A percentile compares a stretch with the other conserved stretches of the same genome.
Evolutionary conservation across 2,888 invertebrate species (phyloP).

Genomic region (Periphyllus acericola): DNA sequence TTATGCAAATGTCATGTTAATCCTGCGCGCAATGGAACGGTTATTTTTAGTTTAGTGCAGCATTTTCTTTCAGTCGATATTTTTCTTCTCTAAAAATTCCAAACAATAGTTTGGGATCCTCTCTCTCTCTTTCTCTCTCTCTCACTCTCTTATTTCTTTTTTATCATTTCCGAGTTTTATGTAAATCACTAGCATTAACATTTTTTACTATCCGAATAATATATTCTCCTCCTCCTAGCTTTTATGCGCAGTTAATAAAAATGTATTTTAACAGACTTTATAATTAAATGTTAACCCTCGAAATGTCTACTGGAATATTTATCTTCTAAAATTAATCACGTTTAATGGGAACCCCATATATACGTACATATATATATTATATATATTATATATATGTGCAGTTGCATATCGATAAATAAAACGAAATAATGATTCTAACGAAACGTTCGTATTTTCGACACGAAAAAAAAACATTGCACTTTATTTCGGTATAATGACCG

Average conservation of each 20-base stretch:
- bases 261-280: conserved; percentile 11
- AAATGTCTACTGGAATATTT: neutral
- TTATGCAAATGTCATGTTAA: conserved; percentile 25
- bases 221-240: neutral
- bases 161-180: neutral
- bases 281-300: conserved; percentile 12
- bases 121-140: neutral
- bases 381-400: neutral
- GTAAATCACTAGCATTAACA: conserved; percentile 9
- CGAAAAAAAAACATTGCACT: neutral
- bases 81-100: conserved; percentile 11
- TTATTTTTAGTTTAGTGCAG: conserved; percentile 19
- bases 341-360: neutral
- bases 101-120: conserved; percentile 8
- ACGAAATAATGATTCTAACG: conserved; percentile 13
- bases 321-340: neutral
- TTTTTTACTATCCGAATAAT: conserved; percentile 13
- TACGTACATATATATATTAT: neutral
- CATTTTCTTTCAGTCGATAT: conserved; percentile 26
- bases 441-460: neutral
- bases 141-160: no score
- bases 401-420: neutral
- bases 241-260: neutral
- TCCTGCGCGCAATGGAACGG: neutral
- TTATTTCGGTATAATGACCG: neutral